These are phyloP conservation scores for Parthenolecanium corni DNA, from an alignment of 2,888 invertebrate species.

Conservation along the genomic window DNA sequence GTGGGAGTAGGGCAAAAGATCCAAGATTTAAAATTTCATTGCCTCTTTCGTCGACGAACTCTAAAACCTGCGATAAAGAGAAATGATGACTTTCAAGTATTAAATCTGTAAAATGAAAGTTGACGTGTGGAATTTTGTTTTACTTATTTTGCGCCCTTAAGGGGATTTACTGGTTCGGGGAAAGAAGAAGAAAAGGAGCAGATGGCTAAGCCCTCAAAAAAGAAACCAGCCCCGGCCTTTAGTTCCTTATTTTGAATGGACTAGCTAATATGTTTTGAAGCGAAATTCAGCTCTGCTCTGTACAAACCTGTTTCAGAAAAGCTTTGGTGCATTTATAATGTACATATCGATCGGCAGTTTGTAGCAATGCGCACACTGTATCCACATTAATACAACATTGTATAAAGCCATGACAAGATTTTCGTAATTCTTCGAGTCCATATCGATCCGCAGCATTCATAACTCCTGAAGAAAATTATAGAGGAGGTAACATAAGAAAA, in stretches of 20 bases:
- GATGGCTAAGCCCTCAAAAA: no score
- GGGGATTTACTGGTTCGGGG: no score
- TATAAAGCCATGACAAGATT: constrained; percentile 83
- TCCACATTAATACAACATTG: constrained; percentile 91
- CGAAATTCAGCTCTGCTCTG: no score
- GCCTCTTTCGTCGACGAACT: constrained; percentile 87
- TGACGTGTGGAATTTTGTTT: no score
- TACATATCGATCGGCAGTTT: constrained; percentile 86
- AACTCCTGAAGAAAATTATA: constrained; percentile 52
- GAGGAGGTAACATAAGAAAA: no score
- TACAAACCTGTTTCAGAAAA: constrained; percentile 70
- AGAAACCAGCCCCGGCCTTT: no score
- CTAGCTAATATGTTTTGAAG: no score
- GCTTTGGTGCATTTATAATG: constrained; percentile 92
- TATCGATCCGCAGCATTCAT: constrained; percentile 95
- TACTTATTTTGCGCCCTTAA: no score
- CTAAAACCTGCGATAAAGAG: constrained; percentile 54
- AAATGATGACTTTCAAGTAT: constrained; percentile 1
- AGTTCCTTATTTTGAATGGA: no score
- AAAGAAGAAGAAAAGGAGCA: no score
- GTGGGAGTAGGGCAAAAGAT: constrained; percentile 70
- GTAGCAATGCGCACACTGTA: constrained; percentile 80
- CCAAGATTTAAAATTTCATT: constrained; percentile 80
- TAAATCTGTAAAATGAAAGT: no score
- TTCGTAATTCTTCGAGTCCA: constrained; percentile 73